A percentile compares a stretch with the other conserved stretches of the same genome.
These are phyloP conservation scores for Ellobium chinense DNA, from an alignment of 2,888 invertebrate genomes.

Conservation along the genomic window DNA sequence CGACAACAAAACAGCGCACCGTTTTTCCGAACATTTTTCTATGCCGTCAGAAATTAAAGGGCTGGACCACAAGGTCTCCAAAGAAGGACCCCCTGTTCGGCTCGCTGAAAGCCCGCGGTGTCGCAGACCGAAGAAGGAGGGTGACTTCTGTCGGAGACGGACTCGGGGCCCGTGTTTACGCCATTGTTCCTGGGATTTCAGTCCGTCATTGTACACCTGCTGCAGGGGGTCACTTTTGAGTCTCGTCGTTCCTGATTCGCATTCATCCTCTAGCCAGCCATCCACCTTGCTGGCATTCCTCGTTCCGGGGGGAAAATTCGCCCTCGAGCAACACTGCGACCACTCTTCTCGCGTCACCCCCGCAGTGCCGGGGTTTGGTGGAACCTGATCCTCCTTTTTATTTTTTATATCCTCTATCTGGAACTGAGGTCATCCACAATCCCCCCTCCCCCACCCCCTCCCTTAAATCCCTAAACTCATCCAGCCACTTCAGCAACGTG, in stretches of 20 bases:
- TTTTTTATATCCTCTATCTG: neutral
- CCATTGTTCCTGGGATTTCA: neutral
- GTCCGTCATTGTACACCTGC: neutral
- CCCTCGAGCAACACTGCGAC: neutral
- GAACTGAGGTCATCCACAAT: neutral
- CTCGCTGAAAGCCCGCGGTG: neutral
- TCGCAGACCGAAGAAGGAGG: neutral
- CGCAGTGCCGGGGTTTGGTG: neutral
- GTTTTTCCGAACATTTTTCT: too few species aligned
- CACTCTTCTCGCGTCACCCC: neutral
- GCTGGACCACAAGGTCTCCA: neutral
- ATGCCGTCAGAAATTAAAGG: neutral
- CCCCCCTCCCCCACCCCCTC: neutral
- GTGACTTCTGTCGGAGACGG: slow-evolving; percentile 1
- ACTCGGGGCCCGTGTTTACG: neutral
- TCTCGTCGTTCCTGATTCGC: neutral
- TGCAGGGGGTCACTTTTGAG: neutral
- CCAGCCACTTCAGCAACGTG: too few species aligned
- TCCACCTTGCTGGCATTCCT: neutral
- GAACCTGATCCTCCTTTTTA: neutral
- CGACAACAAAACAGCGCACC: too few species aligned
- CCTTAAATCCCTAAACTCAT: too few species aligned
- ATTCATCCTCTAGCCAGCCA: too few species aligned
- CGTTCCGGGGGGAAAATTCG: neutral
- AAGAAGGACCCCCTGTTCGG: neutral